Percentiles rank a stretch among this genome's conserved stretches.
phyloP scores from a whole-genome alignment of 2,888 invertebrate genomes.

The Eupithecia centaureata region DNA sequence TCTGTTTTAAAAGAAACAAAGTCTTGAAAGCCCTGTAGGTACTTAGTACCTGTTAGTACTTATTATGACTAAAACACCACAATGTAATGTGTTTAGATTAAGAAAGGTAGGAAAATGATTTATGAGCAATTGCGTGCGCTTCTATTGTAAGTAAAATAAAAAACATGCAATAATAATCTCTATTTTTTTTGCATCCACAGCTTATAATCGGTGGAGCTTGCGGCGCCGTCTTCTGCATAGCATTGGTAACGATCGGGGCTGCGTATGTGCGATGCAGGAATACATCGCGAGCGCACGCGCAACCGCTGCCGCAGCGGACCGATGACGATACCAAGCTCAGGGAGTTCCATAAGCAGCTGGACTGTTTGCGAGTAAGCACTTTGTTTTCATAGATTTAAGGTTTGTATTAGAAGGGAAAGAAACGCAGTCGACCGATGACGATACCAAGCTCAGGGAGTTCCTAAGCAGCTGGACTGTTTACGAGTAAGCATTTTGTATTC shows the following conservation, averaged over 20 bases:
- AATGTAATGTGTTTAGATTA: too few relatives aligned
- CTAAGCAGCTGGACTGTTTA: slow-evolving; percentile 79
- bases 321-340: slow-evolving; percentile 76
- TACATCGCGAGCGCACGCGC: slow-evolving; percentile 63
- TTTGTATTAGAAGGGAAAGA: too few relatives aligned
- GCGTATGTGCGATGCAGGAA: slow-evolving; percentile 70
- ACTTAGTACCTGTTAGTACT: too few relatives aligned
- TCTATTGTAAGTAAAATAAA: too few relatives aligned
- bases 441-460: slow-evolving; percentile 75
- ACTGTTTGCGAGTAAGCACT: slow-evolving; percentile 74
- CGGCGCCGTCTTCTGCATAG: slow-evolving; percentile 71
- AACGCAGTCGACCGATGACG: slow-evolving; percentile 76
- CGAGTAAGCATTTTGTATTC: slow-evolving; percentile 62
- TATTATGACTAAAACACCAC: too few relatives aligned
- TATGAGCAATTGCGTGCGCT: too few relatives aligned
- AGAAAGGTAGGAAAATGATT: too few relatives aligned
- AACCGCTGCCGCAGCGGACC: slow-evolving; percentile 71
- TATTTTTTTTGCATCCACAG: slow-evolving; percentile 48
- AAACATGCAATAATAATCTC: background rate
- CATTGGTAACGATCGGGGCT: slow-evolving; percentile 66
- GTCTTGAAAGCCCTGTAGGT: too few relatives aligned
- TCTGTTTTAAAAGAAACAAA: too few relatives aligned
- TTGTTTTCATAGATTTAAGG: too few relatives aligned
- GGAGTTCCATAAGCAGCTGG: slow-evolving; percentile 80
- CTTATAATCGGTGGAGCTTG: slow-evolving; percentile 74